Base-by-base conservation (phyloP, 2,888 invertebrate species). In the Heliconius charithonia region DNA sequence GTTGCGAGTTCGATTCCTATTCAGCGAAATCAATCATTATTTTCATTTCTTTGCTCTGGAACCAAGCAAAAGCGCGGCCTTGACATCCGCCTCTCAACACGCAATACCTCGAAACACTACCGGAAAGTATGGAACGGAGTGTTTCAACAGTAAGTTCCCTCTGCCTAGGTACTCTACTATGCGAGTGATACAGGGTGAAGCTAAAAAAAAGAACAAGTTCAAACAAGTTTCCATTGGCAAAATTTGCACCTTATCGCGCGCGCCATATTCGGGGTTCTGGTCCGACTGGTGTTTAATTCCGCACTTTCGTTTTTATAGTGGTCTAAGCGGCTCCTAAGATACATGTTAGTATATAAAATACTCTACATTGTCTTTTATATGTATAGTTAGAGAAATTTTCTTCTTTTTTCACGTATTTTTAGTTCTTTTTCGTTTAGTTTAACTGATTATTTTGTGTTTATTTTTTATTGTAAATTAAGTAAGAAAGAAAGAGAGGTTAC, bases 261-360 rank as follows among this genome's bases (percentile, higher is more conserved):
- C 84, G 83, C 83, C 86, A 86, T 85, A 87, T 84, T 85, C 83
- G 82, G 85, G 85, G 85, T 84, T 85, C 85, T 83, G 82, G 87
- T 86, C 85, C 81, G 81, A 85, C 82, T 84, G 83, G 79, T 85
- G 84, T 87, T 87, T 88, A 86, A 88, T n/a, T 88, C 86, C 84
- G 85, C 84, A 84, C 84, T 84, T 51, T 84, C 80, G 80, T 76
- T 63, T 79, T 78, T 70, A 77, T 45, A n/a, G 76, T 62, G 70
- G 81, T 56, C 6, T 77, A 85, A 85, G 83, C 76, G 7, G 80
- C 74, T 37, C 75, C 76, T 51, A 32, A 27, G 41, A 71, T 66
- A 19, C n/a, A 66, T n/a, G 32, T 37, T 66, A 66, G 22, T 66
- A n/a, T 37, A 66, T 66, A 66, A 66, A 66, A 66, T 66, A 66